Conservation (phyloP, 2,797 vertebrate genomes). For the Antrozous pallidus region DNA sequence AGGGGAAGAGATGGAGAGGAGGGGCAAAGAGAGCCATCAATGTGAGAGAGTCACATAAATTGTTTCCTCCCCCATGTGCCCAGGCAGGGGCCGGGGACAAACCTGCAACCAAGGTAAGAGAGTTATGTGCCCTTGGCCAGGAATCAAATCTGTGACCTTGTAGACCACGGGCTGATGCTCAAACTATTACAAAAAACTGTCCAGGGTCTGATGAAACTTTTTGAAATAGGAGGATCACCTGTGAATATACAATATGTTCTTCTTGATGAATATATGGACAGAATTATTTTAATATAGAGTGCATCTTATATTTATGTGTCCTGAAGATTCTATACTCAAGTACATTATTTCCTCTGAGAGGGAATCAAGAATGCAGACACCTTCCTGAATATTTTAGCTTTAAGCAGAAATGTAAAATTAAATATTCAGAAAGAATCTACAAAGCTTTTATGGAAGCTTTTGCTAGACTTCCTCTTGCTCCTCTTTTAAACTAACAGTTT, state of each 20-base stretch:
- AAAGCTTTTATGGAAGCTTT: slow-evolving; percentile 97
- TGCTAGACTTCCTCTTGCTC: slow-evolving; percentile 95
- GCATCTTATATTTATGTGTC: too few relatives aligned
- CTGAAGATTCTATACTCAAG: not conserved
- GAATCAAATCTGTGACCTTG: too few relatives aligned
- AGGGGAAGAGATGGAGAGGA: too few relatives aligned
- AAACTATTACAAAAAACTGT: too few relatives aligned
- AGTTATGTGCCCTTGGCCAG: too few relatives aligned
- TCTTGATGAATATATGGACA: slow-evolving; percentile 98
- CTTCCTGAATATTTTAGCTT: not conserved
- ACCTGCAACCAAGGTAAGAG: too few relatives aligned
- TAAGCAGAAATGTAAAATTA: slow-evolving; percentile 90
- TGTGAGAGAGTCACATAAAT: too few relatives aligned
- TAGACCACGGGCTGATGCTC: too few relatives aligned
- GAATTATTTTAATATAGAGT: slow-evolving; percentile 99
- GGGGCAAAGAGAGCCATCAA: too few relatives aligned
- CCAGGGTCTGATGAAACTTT: slow-evolving; percentile 93
- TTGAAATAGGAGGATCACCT: slow-evolving; percentile 98
- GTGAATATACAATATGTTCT: slow-evolving; percentile 98
- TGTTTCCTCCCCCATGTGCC: too few relatives aligned
- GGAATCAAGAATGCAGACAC: not conserved
- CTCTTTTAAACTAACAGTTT: slow-evolving; percentile 97
- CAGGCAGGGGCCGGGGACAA: too few relatives aligned
- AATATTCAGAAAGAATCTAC: slow-evolving; percentile 97
- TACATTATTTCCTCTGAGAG: not conserved